These are phyloP conservation scores for Pituophis catenifer DNA, from an alignment of 2,113 vertebrate genomes.

Conservation along the genomic window DNA sequence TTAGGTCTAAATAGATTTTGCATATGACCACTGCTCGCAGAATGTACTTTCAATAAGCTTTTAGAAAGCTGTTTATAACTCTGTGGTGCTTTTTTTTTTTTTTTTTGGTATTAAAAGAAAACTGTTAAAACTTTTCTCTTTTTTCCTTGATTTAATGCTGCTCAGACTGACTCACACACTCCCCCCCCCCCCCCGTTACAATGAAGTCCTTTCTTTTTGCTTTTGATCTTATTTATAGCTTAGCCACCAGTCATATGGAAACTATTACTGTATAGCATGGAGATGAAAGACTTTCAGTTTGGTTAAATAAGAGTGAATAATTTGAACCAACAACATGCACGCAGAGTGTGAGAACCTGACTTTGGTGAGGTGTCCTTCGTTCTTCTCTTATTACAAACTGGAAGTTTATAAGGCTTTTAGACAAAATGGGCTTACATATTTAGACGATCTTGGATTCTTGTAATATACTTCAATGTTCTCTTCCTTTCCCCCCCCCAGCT, in stretches of 20 bases:
- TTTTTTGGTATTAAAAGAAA: slow-evolving; percentile 6
- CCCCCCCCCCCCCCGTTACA: slow-evolving; percentile 27
- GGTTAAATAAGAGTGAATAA: slow-evolving; percentile 68
- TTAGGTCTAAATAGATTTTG: slow-evolving; percentile 15
- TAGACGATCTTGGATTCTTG: slow-evolving; percentile 42
- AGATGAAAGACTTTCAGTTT: slow-evolving; percentile 73
- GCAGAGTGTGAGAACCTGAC: slow-evolving; percentile 50
- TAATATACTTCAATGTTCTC: slow-evolving; percentile 40
- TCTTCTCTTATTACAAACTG: slow-evolving; percentile 45
- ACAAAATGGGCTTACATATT: slow-evolving; percentile 51
- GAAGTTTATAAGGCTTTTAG: slow-evolving; percentile 50
- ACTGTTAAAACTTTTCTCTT: slow-evolving; percentile 57
- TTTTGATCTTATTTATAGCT: slow-evolving; percentile 81
- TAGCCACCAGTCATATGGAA: slow-evolving; percentile 76
- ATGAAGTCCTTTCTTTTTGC: slow-evolving; percentile 75
- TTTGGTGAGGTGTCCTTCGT: slow-evolving; percentile 44
- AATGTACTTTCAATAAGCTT: slow-evolving; percentile 12
- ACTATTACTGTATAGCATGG: slow-evolving; percentile 68
- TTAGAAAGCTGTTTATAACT: slow-evolving; percentile 35
- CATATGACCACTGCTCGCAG: slow-evolving; percentile 26
- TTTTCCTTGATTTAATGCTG: slow-evolving; percentile 65
- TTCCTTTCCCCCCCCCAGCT: not conserved
- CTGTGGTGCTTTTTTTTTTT: slow-evolving; percentile 33
- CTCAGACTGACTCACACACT: slow-evolving; percentile 60
- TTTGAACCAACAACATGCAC: slow-evolving; percentile 60